A percentile compares a stretch with the other conserved stretches of the same genome.
Evolutionary conservation across 2,888 invertebrate species (phyloP).

Genomic region (Chymomyza procnemis): DNA sequence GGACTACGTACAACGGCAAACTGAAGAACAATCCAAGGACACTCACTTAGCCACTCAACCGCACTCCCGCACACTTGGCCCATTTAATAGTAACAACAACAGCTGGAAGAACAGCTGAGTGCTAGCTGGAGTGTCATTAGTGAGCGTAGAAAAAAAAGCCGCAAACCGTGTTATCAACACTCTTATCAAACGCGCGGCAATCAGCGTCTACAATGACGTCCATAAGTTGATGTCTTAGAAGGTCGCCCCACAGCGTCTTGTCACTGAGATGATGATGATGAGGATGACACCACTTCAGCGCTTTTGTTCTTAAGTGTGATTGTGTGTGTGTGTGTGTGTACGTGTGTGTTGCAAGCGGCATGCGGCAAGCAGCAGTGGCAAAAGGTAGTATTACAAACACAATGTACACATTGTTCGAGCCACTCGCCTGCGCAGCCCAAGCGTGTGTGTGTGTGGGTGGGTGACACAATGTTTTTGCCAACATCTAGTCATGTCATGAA

Average conservation of each 20-base stretch:
- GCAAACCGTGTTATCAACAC: slow-evolving; percentile 38
- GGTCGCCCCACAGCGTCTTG: neutral
- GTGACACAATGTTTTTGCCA: neutral
- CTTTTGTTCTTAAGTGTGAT: slow-evolving; percentile 59
- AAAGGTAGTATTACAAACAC: neutral
- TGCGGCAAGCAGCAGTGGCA: neutral
- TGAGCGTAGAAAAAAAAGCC: neutral
- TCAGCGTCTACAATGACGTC: slow-evolving; percentile 40
- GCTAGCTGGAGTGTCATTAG: slow-evolving; percentile 29
- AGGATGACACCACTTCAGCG: slow-evolving; percentile 48
- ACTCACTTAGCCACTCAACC: neutral
- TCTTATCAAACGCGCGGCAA: slow-evolving; percentile 32
- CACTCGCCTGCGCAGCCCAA: too few species aligned
- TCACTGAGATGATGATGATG: slow-evolving; percentile 1
- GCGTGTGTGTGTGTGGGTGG: neutral
- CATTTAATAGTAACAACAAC: neutral
- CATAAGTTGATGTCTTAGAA: neutral
- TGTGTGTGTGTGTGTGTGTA: too few species aligned
- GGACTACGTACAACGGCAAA: neutral
- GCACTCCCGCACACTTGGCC: neutral
- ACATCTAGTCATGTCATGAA: slow-evolving; percentile 9
- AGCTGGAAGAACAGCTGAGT: neutral
- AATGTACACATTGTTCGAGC: slow-evolving; percentile 2
- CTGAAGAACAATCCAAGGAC: neutral
- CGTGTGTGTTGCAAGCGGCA: slow-evolving; percentile 6